Conservation (phyloP, 2,113 vertebrate species). For the Fulica atra region DNA sequence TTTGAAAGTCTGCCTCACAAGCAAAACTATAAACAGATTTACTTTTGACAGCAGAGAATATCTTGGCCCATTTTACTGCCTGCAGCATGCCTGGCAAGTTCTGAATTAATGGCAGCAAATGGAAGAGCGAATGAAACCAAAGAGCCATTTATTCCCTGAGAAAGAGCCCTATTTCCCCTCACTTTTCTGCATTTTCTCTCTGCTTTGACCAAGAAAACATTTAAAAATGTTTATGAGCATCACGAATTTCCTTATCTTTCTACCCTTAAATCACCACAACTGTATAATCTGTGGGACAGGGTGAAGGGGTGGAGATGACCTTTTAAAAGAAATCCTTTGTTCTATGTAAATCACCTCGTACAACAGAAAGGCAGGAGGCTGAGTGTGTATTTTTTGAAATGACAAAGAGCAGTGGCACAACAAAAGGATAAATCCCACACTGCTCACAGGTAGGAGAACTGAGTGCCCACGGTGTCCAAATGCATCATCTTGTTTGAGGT, state of each 20-base stretch:
- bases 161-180: constrained; percentile 33
- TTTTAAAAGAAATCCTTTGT: background rate
- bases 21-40: constrained; percentile 53
- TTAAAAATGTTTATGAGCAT: background rate
- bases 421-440: background rate
- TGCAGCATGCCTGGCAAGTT: constrained; percentile 56
- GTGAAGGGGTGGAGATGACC: background rate
- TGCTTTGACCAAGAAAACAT: background rate
- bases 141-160: constrained; percentile 46
- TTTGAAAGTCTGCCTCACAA: constrained; percentile 30
- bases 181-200: constrained; percentile 25
- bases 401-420: background rate
- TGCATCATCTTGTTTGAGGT: background rate
- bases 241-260: background rate
- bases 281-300: background rate
- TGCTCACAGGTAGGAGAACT: background rate
- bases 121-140: constrained; percentile 62
- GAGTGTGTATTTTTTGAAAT: background rate
- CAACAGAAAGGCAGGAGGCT: background rate
- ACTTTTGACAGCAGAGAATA: constrained; percentile 46
- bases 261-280: background rate
- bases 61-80: constrained; percentile 51
- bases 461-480: background rate
- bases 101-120: constrained; percentile 64
- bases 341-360: background rate